Base-by-base conservation (phyloP, 2,888 invertebrate genomes). In the Eupeodes luniger region DNA sequence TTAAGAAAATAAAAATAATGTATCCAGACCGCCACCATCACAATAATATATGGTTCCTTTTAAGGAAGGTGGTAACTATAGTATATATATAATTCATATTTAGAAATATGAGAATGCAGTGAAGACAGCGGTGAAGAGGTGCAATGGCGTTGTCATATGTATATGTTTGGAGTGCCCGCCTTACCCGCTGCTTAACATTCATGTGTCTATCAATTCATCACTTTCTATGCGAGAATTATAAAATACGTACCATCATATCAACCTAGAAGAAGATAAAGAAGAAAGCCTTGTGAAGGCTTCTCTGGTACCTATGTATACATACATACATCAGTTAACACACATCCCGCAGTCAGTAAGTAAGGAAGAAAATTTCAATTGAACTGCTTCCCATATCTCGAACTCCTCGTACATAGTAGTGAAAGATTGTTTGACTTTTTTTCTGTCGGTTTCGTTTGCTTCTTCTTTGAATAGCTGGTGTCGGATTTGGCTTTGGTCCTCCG, bases 201-300 rank as follows among this genome's bases (percentile, higher is more conserved):
- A 85, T 76, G 83, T 90, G 92, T 92, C 91, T 90, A 90, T 92
- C 91, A 92, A 92, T 92, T 92, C 92, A 90, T 92, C 91, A 92
- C 92, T 92, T 92, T 92, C 91, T 88, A 83, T 81, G 77, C 40
- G 40, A 34, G 53, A 70, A 69, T 80, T 69, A 80, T 80, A 59
- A 40, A 16, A 19, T 34, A 11, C 12, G 12, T 66, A 66, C 59
- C 40, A 40, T 7, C 40, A 9, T 7, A 40, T 9, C 40, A 5
- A 40, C 40, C 9, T 40, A 40, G 55, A 12, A 49, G 76, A 27
- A 61, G 19, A n/a, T 11, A 27, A 70, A 57, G 78, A 78, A 74
- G 78, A 75, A 82, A 86, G 83, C 86, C 79, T 82, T 79, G 82
- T 67, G 70, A 81, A 77, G 81, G 66, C 76, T 72, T 67, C 64